Evolutionary conservation across 2,113 vertebrate genomes (phyloP).

Genomic region (Chlorocebus sabaeus): DNA sequence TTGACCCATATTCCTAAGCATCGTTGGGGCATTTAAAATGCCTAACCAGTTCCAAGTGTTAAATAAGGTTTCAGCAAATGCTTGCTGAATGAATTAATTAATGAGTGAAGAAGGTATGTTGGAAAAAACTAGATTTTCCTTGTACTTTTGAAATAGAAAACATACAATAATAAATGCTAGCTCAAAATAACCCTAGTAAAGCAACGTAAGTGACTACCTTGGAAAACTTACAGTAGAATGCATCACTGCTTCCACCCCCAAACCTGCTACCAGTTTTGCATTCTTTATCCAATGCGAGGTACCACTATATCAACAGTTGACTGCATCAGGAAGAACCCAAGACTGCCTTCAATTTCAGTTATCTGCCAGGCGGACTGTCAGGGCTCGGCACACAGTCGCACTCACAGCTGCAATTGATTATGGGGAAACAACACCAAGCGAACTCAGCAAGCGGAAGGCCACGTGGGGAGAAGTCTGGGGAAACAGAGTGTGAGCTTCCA

Average conservation of each 20-base stretch:
- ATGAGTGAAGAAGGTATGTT: neutral
- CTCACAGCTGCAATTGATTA: neutral
- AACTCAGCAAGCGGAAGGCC: neutral
- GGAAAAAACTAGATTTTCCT: neutral
- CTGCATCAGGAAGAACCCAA: neutral
- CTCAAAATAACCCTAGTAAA: neutral
- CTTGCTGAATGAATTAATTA: neutral
- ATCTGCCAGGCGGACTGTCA: neutral
- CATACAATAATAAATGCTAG: neutral
- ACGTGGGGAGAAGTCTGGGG: neutral
- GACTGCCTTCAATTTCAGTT: too few species aligned
- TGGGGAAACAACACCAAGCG: neutral
- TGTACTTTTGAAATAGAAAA: neutral
- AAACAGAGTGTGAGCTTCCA: neutral
- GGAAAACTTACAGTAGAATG: neutral
- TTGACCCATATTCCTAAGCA: neutral
- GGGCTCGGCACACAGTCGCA: neutral
- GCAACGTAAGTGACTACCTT: neutral
- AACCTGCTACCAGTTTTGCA: neutral
- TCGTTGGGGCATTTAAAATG: neutral
- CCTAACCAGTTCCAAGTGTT: neutral
- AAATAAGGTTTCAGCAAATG: neutral
- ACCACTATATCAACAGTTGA: neutral
- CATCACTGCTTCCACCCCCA: too few species aligned
- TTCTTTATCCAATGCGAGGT: neutral